phyloP scores from a whole-genome alignment of 2,797 vertebrate species.

The Sorex maritimensis region DNA sequence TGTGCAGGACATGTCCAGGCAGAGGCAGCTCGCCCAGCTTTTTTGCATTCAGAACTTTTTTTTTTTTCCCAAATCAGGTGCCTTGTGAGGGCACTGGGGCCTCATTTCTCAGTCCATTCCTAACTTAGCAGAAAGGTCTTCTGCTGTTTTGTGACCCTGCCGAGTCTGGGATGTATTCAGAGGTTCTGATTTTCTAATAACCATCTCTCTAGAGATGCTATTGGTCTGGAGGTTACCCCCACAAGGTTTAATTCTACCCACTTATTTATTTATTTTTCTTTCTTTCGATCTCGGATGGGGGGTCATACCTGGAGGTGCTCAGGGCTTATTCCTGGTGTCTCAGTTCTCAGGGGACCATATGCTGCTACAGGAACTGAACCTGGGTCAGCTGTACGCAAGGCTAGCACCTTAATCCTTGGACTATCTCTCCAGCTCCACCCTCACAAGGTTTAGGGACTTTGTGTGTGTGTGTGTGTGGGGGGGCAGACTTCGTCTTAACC shows the following conservation, averaged over 20 bases:
- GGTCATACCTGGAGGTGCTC: no score
- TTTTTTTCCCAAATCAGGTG: neutral
- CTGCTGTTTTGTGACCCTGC: neutral
- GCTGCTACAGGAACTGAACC: no score
- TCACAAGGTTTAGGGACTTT: neutral
- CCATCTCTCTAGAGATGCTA: neutral
- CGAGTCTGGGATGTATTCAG: neutral
- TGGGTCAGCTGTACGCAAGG: no score
- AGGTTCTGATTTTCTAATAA: neutral
- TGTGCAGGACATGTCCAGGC: neutral
- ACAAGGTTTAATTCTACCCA: no score
- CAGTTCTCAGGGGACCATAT: no score
- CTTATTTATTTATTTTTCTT: no score
- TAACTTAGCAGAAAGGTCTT: rapidly evolving
- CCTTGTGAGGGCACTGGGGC: neutral
- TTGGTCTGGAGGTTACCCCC: neutral
- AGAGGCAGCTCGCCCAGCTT: neutral
- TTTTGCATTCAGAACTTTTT: neutral
- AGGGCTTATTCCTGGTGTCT: no score
- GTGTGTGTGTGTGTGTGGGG: neutral
- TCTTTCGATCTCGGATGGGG: no score
- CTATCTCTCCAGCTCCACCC: no score
- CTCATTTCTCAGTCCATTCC: neutral
- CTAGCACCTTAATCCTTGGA: no score
- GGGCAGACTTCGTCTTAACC: neutral